These are phyloP conservation scores for Balearica regulorum DNA, from an alignment of 2,797 vertebrate species.

Conservation along the genomic window DNA sequence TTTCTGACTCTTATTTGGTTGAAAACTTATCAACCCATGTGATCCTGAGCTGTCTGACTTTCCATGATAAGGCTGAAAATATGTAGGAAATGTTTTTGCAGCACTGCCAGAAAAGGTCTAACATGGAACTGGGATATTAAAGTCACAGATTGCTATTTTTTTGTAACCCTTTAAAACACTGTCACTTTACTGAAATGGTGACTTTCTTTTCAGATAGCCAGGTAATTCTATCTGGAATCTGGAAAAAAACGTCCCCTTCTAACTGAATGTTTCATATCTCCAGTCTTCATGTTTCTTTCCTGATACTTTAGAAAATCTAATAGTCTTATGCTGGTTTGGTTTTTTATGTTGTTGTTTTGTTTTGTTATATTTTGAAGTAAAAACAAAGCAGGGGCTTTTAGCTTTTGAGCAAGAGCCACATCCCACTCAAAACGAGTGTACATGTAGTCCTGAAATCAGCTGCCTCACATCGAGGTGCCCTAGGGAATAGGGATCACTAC, in stretches of 20 bases:
- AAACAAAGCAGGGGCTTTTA: background rate
- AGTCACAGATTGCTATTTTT: constrained; percentile 23
- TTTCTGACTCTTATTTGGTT: constrained; percentile 79
- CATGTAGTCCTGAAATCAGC: background rate
- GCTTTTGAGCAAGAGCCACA: background rate
- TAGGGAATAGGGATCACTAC: background rate
- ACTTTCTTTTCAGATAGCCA: background rate
- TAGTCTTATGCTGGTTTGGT: background rate
- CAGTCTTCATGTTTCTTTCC: background rate
- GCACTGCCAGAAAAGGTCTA: constrained; percentile 58
- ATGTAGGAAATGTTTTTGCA: constrained; percentile 77
- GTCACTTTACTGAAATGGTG: background rate
- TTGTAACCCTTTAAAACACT: background rate
- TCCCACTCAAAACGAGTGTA: background rate
- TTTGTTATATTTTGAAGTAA: background rate
- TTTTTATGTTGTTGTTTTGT: background rate
- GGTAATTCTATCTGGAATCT: background rate
- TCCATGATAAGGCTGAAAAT: constrained; percentile 76
- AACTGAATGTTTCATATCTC: background rate
- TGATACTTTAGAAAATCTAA: background rate
- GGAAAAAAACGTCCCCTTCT: background rate
- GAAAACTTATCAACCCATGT: constrained; percentile 72
- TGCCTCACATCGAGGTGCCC: background rate
- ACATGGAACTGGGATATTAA: constrained; percentile 25
- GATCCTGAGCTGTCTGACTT: constrained; percentile 73